Conservation (phyloP, 2,113 vertebrate genomes). For the Plecturocebus donacophilus region DNA sequence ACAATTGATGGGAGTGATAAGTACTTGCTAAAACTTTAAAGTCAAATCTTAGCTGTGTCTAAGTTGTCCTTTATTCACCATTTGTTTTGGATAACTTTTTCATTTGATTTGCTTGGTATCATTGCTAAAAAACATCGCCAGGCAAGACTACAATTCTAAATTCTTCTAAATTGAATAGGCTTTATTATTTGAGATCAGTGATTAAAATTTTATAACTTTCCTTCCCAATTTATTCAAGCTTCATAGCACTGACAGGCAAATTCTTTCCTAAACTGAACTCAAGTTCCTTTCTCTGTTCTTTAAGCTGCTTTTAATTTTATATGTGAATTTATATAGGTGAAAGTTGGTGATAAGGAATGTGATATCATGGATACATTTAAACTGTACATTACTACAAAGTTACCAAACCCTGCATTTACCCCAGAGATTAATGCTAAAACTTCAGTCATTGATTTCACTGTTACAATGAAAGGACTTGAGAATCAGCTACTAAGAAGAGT, state of each 20-base stretch:
- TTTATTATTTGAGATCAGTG: background rate
- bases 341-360: slow-evolving; percentile 88
- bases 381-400: slow-evolving; percentile 87
- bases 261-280: background rate
- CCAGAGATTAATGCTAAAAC: slow-evolving; percentile 89
- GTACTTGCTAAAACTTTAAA: background rate
- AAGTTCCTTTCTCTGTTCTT: background rate
- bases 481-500: slow-evolving; percentile 88
- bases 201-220: slow-evolving; percentile 32
- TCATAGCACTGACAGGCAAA: slow-evolving; percentile 2
- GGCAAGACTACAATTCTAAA: background rate
- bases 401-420: slow-evolving; percentile 87
- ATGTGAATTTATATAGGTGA: slow-evolving; percentile 80
- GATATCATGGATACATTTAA: slow-evolving; percentile 86
- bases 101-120: slow-evolving; percentile 16
- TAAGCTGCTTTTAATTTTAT: background rate
- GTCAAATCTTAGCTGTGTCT: background rate
- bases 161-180: slow-evolving; percentile 7
- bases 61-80: background rate
- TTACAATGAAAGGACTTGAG: slow-evolving; percentile 88
- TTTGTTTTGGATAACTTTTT: background rate
- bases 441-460: slow-evolving; percentile 88
- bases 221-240: background rate
- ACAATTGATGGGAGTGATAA: background rate
- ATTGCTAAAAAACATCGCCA: slow-evolving; percentile 27